phyloP scores from a whole-genome alignment of 2,113 vertebrate species.

The Oxyura jamaicensis region DNA sequence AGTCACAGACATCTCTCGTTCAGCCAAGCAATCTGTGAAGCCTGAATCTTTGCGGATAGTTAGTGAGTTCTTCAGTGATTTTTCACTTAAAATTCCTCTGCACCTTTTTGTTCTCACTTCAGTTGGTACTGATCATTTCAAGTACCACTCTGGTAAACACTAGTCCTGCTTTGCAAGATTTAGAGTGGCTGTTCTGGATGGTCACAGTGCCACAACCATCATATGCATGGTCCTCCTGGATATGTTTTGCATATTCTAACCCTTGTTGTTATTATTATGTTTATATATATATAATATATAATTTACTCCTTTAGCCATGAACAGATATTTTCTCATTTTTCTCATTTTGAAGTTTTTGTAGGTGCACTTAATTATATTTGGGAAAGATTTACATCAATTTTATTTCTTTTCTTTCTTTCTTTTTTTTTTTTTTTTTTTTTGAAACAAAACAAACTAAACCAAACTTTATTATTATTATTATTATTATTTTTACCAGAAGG shows the following conservation, averaged over 20 bases:
- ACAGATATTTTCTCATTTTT: not conserved
- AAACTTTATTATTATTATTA: no score
- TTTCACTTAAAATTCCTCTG: not conserved
- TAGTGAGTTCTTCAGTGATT: not conserved
- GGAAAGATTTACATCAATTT: not conserved
- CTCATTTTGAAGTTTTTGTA: not conserved
- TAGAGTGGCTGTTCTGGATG: not conserved
- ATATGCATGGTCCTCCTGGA: not conserved
- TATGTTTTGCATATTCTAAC: not conserved
- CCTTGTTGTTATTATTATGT: not conserved
- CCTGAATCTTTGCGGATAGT: not conserved
- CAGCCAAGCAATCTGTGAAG: not conserved
- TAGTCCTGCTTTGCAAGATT: not conserved
- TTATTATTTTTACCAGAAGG: not conserved
- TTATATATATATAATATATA: not conserved
- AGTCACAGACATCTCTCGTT: fast-evolving
- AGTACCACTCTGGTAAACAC: fast-evolving
- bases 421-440: no score
- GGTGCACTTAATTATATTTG: not conserved
- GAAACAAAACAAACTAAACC: no score
- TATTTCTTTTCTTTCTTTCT: not conserved
- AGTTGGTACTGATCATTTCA: not conserved
- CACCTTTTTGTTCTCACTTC: not conserved
- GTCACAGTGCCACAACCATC: not conserved
- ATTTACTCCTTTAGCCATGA: not conserved